A percentile compares a stretch with the other conserved stretches of the same genome.
Conservation (phyloP, 2,797 vertebrate genomes). For the Urophycis tenuis region DNA sequence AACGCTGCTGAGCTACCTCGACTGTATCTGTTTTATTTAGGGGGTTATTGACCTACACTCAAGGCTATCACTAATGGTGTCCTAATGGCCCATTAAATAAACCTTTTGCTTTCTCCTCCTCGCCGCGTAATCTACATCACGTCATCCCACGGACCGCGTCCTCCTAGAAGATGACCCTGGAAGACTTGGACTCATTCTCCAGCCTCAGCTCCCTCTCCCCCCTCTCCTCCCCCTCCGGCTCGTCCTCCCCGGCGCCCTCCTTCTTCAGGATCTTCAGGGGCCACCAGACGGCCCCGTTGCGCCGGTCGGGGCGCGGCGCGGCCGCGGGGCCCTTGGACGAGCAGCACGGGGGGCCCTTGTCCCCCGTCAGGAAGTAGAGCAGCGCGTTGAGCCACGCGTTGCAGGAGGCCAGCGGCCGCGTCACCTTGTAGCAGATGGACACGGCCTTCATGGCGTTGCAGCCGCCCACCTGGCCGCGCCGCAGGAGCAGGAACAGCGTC, state of each 20-base stretch:
- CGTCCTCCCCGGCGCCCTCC: constrained; percentile 61
- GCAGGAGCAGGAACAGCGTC: constrained; percentile 72
- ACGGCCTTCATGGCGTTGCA: constrained; percentile 70
- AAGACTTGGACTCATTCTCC: constrained; percentile 69
- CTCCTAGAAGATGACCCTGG: constrained; percentile 51
- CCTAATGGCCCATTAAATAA: not conserved
- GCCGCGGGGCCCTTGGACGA: constrained; percentile 36
- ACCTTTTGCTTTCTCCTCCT: not conserved
- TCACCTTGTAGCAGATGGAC: constrained; percentile 80
- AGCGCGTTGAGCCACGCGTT: constrained; percentile 80
- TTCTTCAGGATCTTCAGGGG: constrained; percentile 67
- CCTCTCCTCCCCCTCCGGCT: constrained; percentile 53
- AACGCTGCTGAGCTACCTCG: not conserved
- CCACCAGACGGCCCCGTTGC: constrained; percentile 67
- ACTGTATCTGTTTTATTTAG: not conserved
- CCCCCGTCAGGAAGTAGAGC: constrained; percentile 79
- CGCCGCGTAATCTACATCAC: not conserved
- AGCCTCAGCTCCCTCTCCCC: constrained; percentile 50
- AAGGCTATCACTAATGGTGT: not conserved
- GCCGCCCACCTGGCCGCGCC: constrained; percentile 56
- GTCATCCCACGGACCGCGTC: not conserved
- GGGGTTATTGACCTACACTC: not conserved
- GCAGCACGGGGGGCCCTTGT: constrained; percentile 70
- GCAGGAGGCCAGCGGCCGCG: constrained; percentile 75
- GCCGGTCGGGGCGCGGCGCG: constrained; percentile 34